These are phyloP conservation scores for Heliconius himera DNA, from an alignment of 1,140 invertebrate species.

Conservation along the genomic window DNA sequence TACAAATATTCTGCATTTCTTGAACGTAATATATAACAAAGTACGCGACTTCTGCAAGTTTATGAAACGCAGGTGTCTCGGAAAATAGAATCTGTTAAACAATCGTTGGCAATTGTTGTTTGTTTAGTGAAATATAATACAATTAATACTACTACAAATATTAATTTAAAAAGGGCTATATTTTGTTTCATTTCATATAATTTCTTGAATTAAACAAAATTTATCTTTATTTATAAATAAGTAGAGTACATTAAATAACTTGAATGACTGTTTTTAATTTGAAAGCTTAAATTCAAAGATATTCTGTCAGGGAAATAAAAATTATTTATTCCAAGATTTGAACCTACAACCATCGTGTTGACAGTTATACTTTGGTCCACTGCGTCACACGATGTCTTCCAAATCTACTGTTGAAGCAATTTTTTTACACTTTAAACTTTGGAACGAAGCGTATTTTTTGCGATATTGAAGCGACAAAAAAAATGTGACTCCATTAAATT, in stretches of 20 bases:
- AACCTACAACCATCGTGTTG: no score
- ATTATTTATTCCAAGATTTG: no score
- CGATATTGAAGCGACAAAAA: conserved; percentile 24
- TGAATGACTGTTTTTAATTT: no score
- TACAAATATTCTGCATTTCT: not conserved
- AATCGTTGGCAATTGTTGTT: not conserved
- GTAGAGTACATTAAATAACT: no score
- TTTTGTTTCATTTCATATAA: no score
- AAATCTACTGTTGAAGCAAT: conserved; percentile 53
- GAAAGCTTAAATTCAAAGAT: no score
- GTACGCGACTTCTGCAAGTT: not conserved
- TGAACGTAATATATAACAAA: not conserved
- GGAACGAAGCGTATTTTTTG: conserved; percentile 12
- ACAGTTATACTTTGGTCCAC: no score
- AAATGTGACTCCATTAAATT: conserved; percentile 16
- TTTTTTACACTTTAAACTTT: conserved; percentile 51
- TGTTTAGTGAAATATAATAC: not conserved
- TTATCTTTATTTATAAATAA: no score
- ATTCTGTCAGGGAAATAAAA: no score
- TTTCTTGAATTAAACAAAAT: no score
- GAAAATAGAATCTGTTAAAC: not conserved
- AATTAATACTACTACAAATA: no score
- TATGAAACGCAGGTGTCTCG: not conserved
- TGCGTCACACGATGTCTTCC: conserved; percentile 32
- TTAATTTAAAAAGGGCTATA: no score